Evolutionary conservation across 2,797 vertebrate species (phyloP), one percentile per base, ranked within the genome.

Genomic region (Rhinichthys osculus): DNA sequence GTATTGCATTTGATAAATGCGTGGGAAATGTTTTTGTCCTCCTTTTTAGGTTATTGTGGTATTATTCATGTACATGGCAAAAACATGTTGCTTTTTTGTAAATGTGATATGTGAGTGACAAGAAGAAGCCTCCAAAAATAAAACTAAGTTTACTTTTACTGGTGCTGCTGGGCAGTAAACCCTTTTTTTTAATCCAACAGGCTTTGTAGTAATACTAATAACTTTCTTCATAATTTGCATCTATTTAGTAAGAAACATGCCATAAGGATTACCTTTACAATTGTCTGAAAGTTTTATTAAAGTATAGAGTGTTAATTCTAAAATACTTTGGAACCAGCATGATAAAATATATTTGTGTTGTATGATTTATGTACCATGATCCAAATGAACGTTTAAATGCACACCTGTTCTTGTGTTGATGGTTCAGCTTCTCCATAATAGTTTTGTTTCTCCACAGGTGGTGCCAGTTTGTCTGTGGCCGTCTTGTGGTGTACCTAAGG

Each of bases 391-490:
- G 38, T 64, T 78, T 1, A 78, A 19, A 40, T 64, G n/a, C 38
- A 64, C 38, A 44, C 33, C 62, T 69, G 42, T 35, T 19, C 30
- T 81, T 38, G 4, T 78, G 40, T 44, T 47, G 40, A 44, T 40
- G 33, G 17, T 14, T 83, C 44, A 47, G 54, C 76, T 10, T 57
- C 3, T 71, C 1, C 23, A 23, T 81, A 6, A 72, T 64, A 7
- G 70, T 40, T 67, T 40, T 89, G 90, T 90, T 59, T 79, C 3
- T 88, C 21, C 17, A 62, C 91, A 95, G 94, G 92, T 92, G 87
- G 91, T 89, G 85, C 84, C 84, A 66, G 86, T 76, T 89, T 70
- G 86, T 80, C 86, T 87, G 87, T 71, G 74, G 84, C 71, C 73
- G 79, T 50, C 81, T 47, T n/a, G 81, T 19, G 80, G 70, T 71